A percentile compares a stretch with the other conserved stretches of the same genome.
Conservation (phyloP, 2,888 invertebrate species). For the Crematogaster levior region DNA sequence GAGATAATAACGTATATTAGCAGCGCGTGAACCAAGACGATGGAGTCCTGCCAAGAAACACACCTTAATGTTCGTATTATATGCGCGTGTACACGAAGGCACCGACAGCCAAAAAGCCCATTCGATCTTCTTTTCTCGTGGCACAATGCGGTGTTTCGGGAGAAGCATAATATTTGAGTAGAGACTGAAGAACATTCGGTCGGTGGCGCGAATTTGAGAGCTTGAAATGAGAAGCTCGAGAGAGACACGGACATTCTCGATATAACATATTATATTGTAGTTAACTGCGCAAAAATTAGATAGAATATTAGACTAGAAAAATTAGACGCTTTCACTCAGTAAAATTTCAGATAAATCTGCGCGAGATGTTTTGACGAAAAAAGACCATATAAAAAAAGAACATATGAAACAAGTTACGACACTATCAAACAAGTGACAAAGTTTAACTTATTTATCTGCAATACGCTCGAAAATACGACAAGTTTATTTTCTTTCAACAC, state of each 20-base stretch:
- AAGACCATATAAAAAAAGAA: neutral
- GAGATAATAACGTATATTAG: constrained; percentile 64
- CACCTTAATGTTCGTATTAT: constrained; percentile 55
- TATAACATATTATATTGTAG: neutral
- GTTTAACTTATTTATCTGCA: constrained; percentile 65
- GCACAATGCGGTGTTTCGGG: neutral
- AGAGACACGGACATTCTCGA: neutral
- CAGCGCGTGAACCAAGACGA: constrained; percentile 46
- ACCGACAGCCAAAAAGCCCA: constrained; percentile 1
- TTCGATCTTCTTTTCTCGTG: constrained; percentile 25
- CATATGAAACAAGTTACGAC: neutral
- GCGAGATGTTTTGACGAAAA: neutral
- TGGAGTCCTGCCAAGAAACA: constrained; percentile 63
- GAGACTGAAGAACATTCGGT: neutral
- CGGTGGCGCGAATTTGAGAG: neutral
- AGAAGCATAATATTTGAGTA: constrained; percentile 4
- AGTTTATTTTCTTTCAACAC: too few relatives aligned
- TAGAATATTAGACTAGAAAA: too few relatives aligned
- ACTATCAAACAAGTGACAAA: neutral
- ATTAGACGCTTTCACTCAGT: neutral
- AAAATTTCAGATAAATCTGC: neutral
- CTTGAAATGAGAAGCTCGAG: neutral
- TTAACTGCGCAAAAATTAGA: neutral
- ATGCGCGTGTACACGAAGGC: neutral
- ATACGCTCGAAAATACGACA: too few relatives aligned